Conservation (phyloP, 1,140 invertebrate genomes). For the Drosophila dunni region DNA sequence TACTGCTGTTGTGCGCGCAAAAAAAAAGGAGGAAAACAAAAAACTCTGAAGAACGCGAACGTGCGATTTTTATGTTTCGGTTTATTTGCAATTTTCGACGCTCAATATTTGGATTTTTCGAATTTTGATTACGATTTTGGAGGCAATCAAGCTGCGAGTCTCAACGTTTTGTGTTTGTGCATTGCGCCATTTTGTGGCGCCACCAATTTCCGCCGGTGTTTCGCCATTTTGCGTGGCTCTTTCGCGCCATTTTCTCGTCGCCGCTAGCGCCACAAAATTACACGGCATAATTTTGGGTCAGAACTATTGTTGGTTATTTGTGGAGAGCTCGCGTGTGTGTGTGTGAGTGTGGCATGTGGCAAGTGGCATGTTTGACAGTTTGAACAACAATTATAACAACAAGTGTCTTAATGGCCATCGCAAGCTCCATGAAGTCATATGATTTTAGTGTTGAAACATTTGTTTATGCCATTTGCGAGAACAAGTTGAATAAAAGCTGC, state of each 20-base stretch:
- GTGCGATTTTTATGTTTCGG: slow-evolving; percentile 32
- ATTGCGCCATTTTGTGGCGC: slow-evolving; percentile 55
- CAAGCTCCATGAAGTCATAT: slow-evolving; percentile 40
- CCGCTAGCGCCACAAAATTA: slow-evolving; percentile 58
- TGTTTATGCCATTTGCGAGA: slow-evolving; percentile 40
- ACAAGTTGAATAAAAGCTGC: slow-evolving; percentile 34
- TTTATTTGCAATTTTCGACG: slow-evolving; percentile 20
- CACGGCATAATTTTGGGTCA: slow-evolving; percentile 69
- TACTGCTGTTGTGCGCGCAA: slow-evolving; percentile 57
- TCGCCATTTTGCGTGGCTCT: slow-evolving; percentile 46
- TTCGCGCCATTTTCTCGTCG: slow-evolving; percentile 55
- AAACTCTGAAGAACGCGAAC: slow-evolving; percentile 12
- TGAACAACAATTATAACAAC: slow-evolving; percentile 40
- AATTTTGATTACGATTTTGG: slow-evolving; percentile 17
- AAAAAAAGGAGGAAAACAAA: neutral
- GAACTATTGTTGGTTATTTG: slow-evolving; percentile 31
- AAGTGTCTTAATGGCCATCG: slow-evolving; percentile 53
- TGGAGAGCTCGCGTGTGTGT: too few species aligned
- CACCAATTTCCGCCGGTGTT: slow-evolving; percentile 46
- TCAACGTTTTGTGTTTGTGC: slow-evolving; percentile 47
- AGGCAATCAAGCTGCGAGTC: slow-evolving; percentile 27
- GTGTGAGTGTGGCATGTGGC: slow-evolving; percentile 7
- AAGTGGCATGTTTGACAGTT: slow-evolving; percentile 25
- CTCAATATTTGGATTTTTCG: slow-evolving; percentile 15
- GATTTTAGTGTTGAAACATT: slow-evolving; percentile 64